Conservation (phyloP, 1,140 invertebrate species). For the Drosophila repletoides region DNA sequence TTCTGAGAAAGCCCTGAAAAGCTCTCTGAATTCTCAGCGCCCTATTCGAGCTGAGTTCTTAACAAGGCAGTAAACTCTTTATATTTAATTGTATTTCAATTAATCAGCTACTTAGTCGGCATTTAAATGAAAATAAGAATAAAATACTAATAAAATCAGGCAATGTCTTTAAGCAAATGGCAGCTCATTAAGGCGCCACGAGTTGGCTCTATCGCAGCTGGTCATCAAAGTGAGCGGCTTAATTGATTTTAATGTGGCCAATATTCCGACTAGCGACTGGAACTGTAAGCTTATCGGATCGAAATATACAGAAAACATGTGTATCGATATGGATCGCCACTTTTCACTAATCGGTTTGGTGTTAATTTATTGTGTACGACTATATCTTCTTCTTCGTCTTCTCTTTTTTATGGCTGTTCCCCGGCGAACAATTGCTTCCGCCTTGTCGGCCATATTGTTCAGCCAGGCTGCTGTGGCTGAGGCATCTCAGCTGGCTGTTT, state of each 20-base stretch:
- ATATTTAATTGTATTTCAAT: constrained; percentile 39
- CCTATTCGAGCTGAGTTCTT: too few species aligned
- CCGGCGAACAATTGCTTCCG: constrained; percentile 67
- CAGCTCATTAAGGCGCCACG: constrained; percentile 52
- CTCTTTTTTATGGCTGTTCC: constrained; percentile 51
- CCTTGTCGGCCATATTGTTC: constrained; percentile 58
- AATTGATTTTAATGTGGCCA: constrained; percentile 72
- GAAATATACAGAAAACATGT: constrained; percentile 49
- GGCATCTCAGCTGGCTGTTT: background rate
- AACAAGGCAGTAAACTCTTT: constrained; percentile 6
- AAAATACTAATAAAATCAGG: too few species aligned
- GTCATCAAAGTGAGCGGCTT: constrained; percentile 48
- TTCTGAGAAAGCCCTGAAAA: too few species aligned
- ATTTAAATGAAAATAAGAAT: too few species aligned
- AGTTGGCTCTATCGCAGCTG: constrained; percentile 5
- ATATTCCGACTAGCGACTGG: constrained; percentile 40
- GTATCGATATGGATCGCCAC: constrained; percentile 66
- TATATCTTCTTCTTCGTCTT: too few species aligned
- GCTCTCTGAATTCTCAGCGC: too few species aligned
- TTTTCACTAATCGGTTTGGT: constrained; percentile 78
- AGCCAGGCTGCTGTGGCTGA: background rate
- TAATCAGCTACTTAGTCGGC: constrained; percentile 12
- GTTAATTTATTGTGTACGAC: constrained; percentile 74
- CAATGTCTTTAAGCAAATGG: constrained; percentile 33
- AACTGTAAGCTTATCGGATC: background rate